Conservation (phyloP, 1,140 invertebrate species). For the Carcinoscorpius rotundicauda region DNA sequence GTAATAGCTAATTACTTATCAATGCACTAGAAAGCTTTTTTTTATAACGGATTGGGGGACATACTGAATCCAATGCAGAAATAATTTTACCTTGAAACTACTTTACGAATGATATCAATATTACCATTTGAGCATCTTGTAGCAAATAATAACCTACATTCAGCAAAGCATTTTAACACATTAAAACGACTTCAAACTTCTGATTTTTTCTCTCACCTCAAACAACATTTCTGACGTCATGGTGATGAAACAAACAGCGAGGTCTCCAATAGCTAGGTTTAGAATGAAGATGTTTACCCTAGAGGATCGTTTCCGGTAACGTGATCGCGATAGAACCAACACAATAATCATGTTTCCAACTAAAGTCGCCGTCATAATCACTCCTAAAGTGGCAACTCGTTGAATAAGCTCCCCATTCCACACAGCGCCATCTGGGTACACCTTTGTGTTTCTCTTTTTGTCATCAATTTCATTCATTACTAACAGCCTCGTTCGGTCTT, state of each 20-base stretch:
- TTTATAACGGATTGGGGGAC: too few relatives aligned
- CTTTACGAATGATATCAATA: too few relatives aligned
- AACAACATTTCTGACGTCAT: slow-evolving; percentile 38
- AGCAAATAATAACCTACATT: too few relatives aligned
- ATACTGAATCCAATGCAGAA: too few relatives aligned
- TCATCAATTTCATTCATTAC: too few relatives aligned
- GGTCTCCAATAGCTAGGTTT: slow-evolving; percentile 36
- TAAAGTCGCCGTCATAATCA: slow-evolving; percentile 34
- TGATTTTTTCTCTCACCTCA: slow-evolving; percentile 26
- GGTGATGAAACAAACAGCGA: slow-evolving; percentile 35
- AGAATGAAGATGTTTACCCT: slow-evolving; percentile 39
- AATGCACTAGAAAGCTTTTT: too few relatives aligned
- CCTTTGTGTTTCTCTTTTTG: neutral
- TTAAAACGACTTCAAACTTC: too few relatives aligned
- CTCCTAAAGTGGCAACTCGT: slow-evolving; percentile 32
- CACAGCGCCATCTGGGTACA: slow-evolving; percentile 19
- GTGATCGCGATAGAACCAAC: slow-evolving; percentile 33
- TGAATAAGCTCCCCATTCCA: slow-evolving; percentile 36
- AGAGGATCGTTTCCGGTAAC: slow-evolving; percentile 31
- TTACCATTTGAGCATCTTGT: too few relatives aligned
- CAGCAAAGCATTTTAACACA: too few relatives aligned
- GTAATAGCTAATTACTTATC: too few relatives aligned
- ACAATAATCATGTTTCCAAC: slow-evolving; percentile 37
- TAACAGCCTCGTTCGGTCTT: too few relatives aligned
- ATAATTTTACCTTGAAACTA: too few relatives aligned